Evolutionary conservation across 2,888 invertebrate species (phyloP).

Genomic region (Phortica magna): DNA sequence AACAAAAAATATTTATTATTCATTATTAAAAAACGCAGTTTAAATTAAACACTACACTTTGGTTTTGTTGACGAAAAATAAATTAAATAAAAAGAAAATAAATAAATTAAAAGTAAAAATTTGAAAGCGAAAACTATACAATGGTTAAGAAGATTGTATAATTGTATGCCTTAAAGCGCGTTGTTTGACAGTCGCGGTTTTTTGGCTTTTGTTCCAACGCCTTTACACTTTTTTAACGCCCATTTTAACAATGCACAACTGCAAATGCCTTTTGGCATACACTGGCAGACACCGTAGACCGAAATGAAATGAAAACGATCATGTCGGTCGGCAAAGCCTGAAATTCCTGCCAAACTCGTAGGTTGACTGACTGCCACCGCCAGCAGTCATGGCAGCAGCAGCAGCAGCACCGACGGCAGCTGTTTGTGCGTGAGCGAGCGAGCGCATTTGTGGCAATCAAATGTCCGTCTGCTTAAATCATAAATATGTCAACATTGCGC

Average conservation of each 20-base stretch:
- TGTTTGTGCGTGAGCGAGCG: neutral
- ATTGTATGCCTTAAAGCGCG: no score
- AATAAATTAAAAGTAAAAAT: neutral
- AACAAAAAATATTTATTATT: no score
- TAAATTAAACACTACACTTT: no score
- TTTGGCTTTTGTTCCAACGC: no score
- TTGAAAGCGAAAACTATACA: no score
- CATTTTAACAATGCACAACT: no score
- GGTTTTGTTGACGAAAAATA: neutral
- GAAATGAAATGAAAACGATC: constrained; percentile 8
- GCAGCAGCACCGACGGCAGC: no score
- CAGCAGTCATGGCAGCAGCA: neutral
- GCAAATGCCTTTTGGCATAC: neutral
- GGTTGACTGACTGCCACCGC: constrained; percentile 32
- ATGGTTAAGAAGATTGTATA: no score
- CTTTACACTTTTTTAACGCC: no score
- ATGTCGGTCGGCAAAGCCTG: constrained; percentile 49
- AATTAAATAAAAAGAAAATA: neutral
- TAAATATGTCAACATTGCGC: constrained; percentile 53
- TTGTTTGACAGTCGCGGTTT: no score
- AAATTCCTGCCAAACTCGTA: constrained; percentile 67
- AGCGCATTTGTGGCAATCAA: constrained; percentile 22
- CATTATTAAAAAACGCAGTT: no score
- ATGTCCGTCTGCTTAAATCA: constrained; percentile 50
- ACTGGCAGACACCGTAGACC: neutral